Conservation (phyloP, 2,888 invertebrate species). For the Ecliptopera silaceata region DNA sequence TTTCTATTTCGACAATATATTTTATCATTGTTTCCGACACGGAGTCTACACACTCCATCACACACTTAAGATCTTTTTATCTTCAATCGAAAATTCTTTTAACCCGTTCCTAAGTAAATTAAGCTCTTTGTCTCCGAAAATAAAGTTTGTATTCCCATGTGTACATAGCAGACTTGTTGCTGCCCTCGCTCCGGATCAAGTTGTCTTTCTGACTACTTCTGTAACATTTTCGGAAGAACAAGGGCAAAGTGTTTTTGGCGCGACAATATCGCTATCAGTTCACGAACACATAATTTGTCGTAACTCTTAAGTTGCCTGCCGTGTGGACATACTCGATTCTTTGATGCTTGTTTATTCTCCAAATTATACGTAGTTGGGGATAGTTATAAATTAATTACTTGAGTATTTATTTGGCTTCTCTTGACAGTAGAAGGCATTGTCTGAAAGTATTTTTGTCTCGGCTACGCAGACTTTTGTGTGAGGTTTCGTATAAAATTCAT, state of each 20-base stretch:
- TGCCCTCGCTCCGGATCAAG: constrained; percentile 72
- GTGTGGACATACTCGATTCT: constrained; percentile 53
- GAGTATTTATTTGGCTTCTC: constrained; percentile 24
- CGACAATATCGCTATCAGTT: constrained; percentile 72
- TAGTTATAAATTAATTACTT: constrained; percentile 26
- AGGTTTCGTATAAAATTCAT: constrained; percentile 3
- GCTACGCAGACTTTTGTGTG: constrained; percentile 1
- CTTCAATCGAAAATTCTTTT: constrained; percentile 60
- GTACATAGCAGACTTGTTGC: constrained; percentile 68
- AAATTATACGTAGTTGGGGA: constrained; percentile 14
- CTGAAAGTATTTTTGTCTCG: constrained; percentile 18
- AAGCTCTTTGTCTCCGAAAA: constrained; percentile 48
- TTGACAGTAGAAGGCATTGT: constrained; percentile 19
- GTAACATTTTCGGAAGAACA: constrained; percentile 66
- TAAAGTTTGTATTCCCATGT: constrained; percentile 59
- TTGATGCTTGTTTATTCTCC: constrained; percentile 33
- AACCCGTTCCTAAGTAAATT: constrained; percentile 43
- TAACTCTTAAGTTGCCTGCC: constrained; percentile 60
- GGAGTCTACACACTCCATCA: constrained; percentile 58
- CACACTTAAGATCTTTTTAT: constrained; percentile 64
- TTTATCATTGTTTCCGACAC: constrained; percentile 44
- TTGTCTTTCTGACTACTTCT: constrained; percentile 73
- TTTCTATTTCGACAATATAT: constrained; percentile 42
- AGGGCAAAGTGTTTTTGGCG: constrained; percentile 71
- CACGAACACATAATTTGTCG: constrained; percentile 71